Conservation (phyloP, 1,140 invertebrate genomes). For the Ridgeia piscesae region DNA sequence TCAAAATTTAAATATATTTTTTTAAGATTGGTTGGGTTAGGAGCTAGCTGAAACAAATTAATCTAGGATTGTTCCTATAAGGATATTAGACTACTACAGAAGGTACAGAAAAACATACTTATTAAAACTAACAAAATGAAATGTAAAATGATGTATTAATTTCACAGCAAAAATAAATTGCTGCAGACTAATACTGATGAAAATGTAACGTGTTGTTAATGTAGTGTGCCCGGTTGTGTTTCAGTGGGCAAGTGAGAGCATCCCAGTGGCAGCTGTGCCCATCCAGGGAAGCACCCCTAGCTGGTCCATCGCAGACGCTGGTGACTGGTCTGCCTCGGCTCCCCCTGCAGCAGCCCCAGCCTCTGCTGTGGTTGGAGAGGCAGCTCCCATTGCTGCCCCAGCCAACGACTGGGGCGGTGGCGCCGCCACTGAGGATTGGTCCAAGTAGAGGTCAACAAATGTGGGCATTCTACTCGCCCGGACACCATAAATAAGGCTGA, state of each 20-base stretch:
- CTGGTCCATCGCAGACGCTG: slow-evolving; percentile 42
- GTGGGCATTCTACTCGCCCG: background rate
- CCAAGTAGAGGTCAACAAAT: background rate
- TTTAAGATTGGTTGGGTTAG: background rate
- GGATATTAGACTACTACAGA: no score
- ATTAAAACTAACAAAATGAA: no score
- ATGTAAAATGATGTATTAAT: no score
- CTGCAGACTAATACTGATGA: background rate
- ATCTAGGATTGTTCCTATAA: background rate
- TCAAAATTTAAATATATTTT: no score
- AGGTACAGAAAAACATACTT: no score
- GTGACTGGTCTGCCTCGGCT: slow-evolving; percentile 44
- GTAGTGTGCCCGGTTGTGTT: background rate
- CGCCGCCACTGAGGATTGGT: slow-evolving; percentile 67
- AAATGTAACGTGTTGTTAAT: background rate
- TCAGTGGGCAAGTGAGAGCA: slow-evolving; percentile 48
- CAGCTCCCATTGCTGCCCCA: background rate
- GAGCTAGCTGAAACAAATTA: no score
- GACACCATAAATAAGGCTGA: background rate
- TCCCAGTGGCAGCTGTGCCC: slow-evolving; percentile 22
- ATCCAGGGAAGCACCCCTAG: slow-evolving; percentile 35
- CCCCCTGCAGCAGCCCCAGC: slow-evolving; percentile 37
- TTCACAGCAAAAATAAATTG: background rate
- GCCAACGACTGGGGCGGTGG: slow-evolving; percentile 49
- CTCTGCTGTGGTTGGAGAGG: slow-evolving; percentile 33